These are phyloP conservation scores for Aromia moschata DNA, from an alignment of 2,888 invertebrate species.

Conservation along the genomic window DNA sequence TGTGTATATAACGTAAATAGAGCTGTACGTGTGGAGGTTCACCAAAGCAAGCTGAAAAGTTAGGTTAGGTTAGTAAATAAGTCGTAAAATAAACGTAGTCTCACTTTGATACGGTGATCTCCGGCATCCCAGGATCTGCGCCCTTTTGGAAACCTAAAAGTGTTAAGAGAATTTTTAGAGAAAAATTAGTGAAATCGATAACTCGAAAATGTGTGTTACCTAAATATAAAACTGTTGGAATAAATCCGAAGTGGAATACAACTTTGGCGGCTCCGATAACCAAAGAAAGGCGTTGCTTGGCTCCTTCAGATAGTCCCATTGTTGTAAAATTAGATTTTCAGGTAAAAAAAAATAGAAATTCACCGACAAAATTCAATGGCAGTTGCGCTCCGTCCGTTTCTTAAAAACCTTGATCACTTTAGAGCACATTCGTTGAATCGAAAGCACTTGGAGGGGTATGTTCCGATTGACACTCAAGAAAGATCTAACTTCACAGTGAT, in stretches of 20 bases:
- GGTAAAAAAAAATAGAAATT: no score
- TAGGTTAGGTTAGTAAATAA: conserved; percentile 23
- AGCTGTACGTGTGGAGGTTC: conserved; percentile 37
- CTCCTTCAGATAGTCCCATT: conserved; percentile 64
- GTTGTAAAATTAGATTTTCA: conserved; percentile 33
- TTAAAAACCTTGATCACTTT: no score
- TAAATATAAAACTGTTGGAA: conserved; percentile 74
- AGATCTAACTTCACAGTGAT: no score
- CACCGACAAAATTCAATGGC: no score
- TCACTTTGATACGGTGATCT: conserved; percentile 67
- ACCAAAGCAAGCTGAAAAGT: conserved; percentile 62
- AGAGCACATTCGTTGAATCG: no score
- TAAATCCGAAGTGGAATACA: conserved; percentile 75
- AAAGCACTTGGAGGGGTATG: no score
- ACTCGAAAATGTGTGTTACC: conserved; percentile 61
- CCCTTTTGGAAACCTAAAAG: conserved; percentile 73
- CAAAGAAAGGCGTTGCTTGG: conserved; percentile 70
- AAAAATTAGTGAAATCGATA: neutral
- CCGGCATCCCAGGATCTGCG: conserved; percentile 76
- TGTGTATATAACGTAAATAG: conserved; percentile 16
- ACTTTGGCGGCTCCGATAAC: conserved; percentile 70
- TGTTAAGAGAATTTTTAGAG: neutral
- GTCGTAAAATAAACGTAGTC: conserved; percentile 30
- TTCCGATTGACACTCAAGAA: no score
- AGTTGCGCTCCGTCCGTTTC: no score